Percentiles rank a stretch among this genome's conserved stretches.
Evolutionary conservation across 1,140 invertebrate genomes (phyloP).

Genomic region (Geopemphigus sp.): DNA sequence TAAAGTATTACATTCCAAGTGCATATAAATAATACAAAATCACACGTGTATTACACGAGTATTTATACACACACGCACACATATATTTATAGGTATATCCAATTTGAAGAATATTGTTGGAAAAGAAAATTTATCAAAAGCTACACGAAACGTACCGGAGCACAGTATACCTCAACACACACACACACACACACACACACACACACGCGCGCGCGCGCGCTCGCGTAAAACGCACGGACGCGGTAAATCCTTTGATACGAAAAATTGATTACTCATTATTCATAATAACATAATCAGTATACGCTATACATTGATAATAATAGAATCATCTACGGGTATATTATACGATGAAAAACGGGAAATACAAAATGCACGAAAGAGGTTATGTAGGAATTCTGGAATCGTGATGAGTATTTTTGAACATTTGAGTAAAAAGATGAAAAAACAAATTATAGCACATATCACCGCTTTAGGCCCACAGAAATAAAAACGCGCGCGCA

Average conservation of each 20-base stretch:
- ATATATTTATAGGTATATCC: background rate
- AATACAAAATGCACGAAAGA: background rate
- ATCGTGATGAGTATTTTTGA: constrained; percentile 6
- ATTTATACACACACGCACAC: background rate
- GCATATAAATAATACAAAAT: too few relatives aligned
- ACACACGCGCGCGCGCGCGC: background rate
- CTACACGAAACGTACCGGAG: background rate
- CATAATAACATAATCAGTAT: background rate
- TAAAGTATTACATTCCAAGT: background rate
- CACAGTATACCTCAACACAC: constrained; percentile 19
- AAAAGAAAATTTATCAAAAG: background rate
- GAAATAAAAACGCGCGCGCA: background rate
- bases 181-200: background rate
- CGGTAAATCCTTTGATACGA: constrained; percentile 4
- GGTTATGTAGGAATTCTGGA: constrained; percentile 29
- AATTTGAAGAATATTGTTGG: background rate
- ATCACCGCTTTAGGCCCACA: background rate
- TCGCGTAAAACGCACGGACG: too few relatives aligned
- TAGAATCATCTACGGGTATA: background rate
- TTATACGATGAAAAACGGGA: background rate
- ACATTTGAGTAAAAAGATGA: background rate
- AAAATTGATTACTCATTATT: constrained; percentile 49
- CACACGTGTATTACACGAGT: background rate
- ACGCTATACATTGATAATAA: too few relatives aligned
- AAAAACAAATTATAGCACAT: background rate